Conservation (phyloP, 2,797 vertebrate genomes). For the Tenualosa thibaudeaui region DNA sequence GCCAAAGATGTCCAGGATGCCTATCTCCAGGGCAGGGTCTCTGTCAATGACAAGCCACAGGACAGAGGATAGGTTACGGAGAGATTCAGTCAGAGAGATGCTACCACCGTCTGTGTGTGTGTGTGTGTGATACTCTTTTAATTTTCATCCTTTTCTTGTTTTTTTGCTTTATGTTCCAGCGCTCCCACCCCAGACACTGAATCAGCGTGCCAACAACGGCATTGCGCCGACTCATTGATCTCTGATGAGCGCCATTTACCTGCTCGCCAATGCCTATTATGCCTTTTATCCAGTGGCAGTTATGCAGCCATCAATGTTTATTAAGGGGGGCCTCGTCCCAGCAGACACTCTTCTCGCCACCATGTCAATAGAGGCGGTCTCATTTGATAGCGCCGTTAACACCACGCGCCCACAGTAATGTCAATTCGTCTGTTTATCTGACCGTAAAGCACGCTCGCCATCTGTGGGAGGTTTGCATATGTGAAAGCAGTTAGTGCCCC, state of each 20-base stretch:
- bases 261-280: slow-evolving; percentile 14
- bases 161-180: background rate
- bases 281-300: background rate
- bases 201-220: background rate
- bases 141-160: too few species aligned
- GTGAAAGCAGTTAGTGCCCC: background rate
- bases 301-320: slow-evolving; percentile 22
- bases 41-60: slow-evolving; percentile 61
- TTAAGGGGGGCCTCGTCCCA: background rate
- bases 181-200: background rate
- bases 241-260: background rate
- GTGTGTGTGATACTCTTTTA: background rate
- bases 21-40: slow-evolving; percentile 81
- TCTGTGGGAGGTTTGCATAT: background rate
- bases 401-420: too few species aligned
- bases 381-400: background rate
- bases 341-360: background rate
- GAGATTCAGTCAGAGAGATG: background rate
- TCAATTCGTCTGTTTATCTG: background rate
- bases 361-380: background rate
- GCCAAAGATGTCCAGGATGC: slow-evolving; percentile 91
- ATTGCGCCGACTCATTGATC: background rate
- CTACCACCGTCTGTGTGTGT: background rate
- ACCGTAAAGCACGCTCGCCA: background rate
- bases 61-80: background rate